Evolutionary conservation across 2,113 vertebrate species (phyloP), one percentile per base, ranked within the genome.

Genomic region (Lanius collurio): DNA sequence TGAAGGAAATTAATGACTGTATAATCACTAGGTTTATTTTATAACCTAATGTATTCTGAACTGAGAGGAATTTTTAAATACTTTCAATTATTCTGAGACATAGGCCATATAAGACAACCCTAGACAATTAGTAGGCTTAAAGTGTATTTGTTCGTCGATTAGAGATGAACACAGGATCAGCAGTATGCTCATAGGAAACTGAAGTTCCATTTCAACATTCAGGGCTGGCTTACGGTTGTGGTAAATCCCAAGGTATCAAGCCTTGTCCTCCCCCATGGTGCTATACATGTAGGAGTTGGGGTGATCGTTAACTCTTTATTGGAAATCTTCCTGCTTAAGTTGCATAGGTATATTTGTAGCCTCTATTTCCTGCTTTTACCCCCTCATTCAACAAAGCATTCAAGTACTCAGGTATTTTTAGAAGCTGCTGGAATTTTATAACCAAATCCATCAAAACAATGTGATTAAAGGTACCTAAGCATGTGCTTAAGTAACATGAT

Each of bases 61-160:
- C 16, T 30, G 46, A 50, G 76, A 28, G 31, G 1, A 31, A 39
- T 63, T 73, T 74, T 83, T 3, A 69, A 90, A 14, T 52, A 3
- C 2, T 91, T 87, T 81, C 7, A 71, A 26, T 82, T 88, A 42
- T 60, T 76, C n/a, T 71, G 53, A 79, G 46, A 49, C 4, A 4
- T 5, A 60, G 17, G 6, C 37, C 10, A 22, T 44, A 17, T 24
- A 82, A 90, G 55, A 49, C 33, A 62, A 41, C 4, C 18, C 30
- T 28, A 30, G 11, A 37, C 6, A 53, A 64, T 35, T 65, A 67
- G 18, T 23, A 69, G 28, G 9, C 39, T 57, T 88, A 53, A 86
- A 8, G 6, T 57, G 19, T 28, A 20, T 69, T 53, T 82, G 1
- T 35, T 57, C n/a, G 13, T 83, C 0, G 0, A 5, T 7, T 39